Conservation (phyloP, 2,888 invertebrate genomes). For the Pollenia labialis region DNA sequence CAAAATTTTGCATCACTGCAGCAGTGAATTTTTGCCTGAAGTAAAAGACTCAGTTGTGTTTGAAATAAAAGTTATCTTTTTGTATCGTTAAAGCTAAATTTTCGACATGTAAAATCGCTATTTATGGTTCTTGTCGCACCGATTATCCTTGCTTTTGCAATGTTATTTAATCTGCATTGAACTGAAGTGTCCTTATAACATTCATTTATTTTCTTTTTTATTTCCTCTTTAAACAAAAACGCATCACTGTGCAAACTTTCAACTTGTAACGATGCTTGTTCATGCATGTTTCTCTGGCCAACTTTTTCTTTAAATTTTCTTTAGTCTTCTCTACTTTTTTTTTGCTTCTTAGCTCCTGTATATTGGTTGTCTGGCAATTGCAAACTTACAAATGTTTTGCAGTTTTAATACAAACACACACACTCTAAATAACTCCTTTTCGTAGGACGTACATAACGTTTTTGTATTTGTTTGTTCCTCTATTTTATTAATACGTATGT, state of each 20-base stretch:
- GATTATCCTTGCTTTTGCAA: too few relatives aligned
- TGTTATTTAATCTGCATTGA: too few relatives aligned
- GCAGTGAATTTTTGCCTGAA: too few relatives aligned
- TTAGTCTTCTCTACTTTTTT: slow-evolving; percentile 1
- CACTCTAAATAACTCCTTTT: slow-evolving; percentile 30
- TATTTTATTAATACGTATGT: slow-evolving; percentile 17
- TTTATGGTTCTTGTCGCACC: too few relatives aligned
- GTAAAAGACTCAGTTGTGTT: too few relatives aligned
- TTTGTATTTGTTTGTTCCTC: slow-evolving; percentile 3
- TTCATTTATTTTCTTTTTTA: too few relatives aligned
- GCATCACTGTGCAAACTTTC: slow-evolving; percentile 2
- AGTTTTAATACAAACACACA: slow-evolving; percentile 32
- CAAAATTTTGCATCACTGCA: too few relatives aligned
- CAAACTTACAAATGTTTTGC: slow-evolving; percentile 65
- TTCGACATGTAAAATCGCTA: too few relatives aligned
- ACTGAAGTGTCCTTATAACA: too few relatives aligned
- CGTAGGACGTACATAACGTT: slow-evolving; percentile 2
- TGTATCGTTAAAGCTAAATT: too few relatives aligned
- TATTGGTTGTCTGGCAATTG: slow-evolving; percentile 60
- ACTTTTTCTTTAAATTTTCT: slow-evolving; percentile 31
- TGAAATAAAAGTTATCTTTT: too few relatives aligned
- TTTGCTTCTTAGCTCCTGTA: slow-evolving; percentile 38
- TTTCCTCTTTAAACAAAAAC: too few relatives aligned
- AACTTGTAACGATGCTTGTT: slow-evolving; percentile 53
- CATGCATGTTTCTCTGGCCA: slow-evolving; percentile 62